These are phyloP conservation scores for Falco columbarius DNA, from an alignment of 2,797 vertebrate species.

Conservation along the genomic window DNA sequence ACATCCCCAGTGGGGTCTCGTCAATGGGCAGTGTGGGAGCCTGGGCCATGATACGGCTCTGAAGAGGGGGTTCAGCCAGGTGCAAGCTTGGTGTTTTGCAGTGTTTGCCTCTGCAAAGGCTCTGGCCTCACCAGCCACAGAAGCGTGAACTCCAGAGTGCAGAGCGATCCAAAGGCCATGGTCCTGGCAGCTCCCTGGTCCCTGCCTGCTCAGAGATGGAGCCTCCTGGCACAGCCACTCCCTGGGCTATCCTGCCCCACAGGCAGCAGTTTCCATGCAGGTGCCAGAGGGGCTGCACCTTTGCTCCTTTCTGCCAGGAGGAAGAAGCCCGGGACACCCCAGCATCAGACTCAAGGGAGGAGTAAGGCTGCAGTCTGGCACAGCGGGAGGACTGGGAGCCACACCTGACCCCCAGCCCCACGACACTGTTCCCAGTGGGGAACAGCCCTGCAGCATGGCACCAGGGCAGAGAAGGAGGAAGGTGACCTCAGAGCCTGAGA, in stretches of 20 bases:
- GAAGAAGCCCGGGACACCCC: neutral
- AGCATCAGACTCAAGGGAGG: neutral
- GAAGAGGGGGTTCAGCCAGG: neutral
- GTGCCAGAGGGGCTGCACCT: neutral
- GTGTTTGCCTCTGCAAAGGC: neutral
- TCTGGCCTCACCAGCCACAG: neutral
- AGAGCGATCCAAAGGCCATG: neutral
- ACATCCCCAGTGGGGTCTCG: neutral
- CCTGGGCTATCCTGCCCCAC: neutral
- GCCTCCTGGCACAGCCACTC: fast-evolving
- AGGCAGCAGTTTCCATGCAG: neutral
- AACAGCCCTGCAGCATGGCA: fast-evolving
- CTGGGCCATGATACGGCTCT: neutral
- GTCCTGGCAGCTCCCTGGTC: neutral
- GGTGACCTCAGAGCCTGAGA: neutral
- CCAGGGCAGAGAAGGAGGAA: neutral
- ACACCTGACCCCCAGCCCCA: fast-evolving
- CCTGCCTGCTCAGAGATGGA: neutral
- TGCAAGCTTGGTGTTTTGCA: neutral
- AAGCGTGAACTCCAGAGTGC: neutral
- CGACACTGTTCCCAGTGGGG: neutral
- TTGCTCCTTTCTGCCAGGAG: conserved; percentile 20
- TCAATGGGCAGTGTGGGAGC: neutral
- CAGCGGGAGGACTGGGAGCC: neutral
- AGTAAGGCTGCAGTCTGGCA: neutral